Conservation (phyloP, 2,888 invertebrate species). For the Tethea ocularis region DNA sequence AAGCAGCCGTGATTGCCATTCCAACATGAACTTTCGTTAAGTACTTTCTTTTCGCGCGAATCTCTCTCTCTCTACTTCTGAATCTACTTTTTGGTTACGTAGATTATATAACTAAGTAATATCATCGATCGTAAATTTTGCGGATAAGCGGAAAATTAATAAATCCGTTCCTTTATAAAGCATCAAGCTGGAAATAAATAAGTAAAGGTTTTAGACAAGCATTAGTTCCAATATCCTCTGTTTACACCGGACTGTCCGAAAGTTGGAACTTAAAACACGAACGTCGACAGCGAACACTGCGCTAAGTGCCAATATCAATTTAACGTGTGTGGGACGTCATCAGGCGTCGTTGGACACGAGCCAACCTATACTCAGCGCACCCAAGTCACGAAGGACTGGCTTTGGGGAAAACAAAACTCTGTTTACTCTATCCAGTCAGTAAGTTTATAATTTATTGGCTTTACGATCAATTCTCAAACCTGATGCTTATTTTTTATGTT, state of each 20-base stretch:
- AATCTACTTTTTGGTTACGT: background rate
- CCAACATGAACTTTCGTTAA: conserved; percentile 1
- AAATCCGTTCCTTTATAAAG: background rate
- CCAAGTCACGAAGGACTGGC: conserved; percentile 56
- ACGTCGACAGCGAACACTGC: conserved; percentile 46
- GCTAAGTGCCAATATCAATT: conserved; percentile 75
- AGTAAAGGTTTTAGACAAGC: conserved; percentile 16
- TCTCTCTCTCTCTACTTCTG: too few relatives aligned
- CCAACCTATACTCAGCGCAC: conserved; percentile 49
- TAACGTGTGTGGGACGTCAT: conserved; percentile 67
- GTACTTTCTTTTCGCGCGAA: background rate
- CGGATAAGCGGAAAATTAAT: background rate
- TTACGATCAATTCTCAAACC: background rate
- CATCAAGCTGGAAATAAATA: background rate
- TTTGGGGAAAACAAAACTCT: conserved; percentile 53
- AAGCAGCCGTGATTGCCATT: background rate
- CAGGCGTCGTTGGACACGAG: conserved; percentile 54
- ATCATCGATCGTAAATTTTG: background rate
- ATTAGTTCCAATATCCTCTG: conserved; percentile 19
- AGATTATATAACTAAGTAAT: background rate
- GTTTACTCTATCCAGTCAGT: conserved; percentile 33
- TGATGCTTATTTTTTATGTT: background rate
- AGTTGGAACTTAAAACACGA: conserved; percentile 49
- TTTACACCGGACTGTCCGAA: conserved; percentile 25
- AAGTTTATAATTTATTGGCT: conserved; percentile 38